Base-by-base conservation (phyloP, 1,140 invertebrate species). In the Augochlora pura region DNA sequence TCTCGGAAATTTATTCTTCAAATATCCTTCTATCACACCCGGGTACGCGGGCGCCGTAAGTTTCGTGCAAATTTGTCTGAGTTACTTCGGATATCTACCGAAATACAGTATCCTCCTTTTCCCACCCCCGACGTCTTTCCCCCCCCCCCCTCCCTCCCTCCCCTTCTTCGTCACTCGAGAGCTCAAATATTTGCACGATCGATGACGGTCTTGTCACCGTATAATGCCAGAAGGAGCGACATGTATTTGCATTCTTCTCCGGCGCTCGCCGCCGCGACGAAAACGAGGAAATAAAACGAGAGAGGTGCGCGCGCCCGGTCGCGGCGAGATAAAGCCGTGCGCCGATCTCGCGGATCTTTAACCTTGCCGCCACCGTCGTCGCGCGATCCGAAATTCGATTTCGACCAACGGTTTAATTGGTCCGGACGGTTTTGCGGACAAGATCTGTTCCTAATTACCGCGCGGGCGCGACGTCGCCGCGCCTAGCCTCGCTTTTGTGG, bases 101-200 rank as follows among this genome's bases (percentile, higher is more conserved):
- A 83, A 83, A 85, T 80, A 80, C 60, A 82, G 71, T 85, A 78
- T 70, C 32, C 57, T 10, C 42, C 18, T 32, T 21, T 32, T n/a
- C n/a, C n/a, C n/a, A n/a, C n/a, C 46, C 49, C 5, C 25, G 10
- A 7, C 64, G 18, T 46, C 12, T 42, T 42, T 12, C 1, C 39
- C 39, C 2, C 42, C 9, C 9, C 42, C 9, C 18, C 9, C 7
- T 57, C 18, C 46, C 12, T 52, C 59, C 49, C 52, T 49, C 46
- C 65, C 52, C 27, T 18, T 21, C 54, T n/a, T 57, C 54, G 54
- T 57, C 54, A 57, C 68, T 71, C 49, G 23, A 73, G 21, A 77
- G 78, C 42, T 85, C 82, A 85, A 85, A 85, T 85, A 85, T 85
- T 85, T 85, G 85, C 80, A 69, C 57, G 71, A 86, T 85, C 80